Evolutionary conservation across 2,113 vertebrate species (phyloP).

Genomic region (Stegastes partitus): DNA sequence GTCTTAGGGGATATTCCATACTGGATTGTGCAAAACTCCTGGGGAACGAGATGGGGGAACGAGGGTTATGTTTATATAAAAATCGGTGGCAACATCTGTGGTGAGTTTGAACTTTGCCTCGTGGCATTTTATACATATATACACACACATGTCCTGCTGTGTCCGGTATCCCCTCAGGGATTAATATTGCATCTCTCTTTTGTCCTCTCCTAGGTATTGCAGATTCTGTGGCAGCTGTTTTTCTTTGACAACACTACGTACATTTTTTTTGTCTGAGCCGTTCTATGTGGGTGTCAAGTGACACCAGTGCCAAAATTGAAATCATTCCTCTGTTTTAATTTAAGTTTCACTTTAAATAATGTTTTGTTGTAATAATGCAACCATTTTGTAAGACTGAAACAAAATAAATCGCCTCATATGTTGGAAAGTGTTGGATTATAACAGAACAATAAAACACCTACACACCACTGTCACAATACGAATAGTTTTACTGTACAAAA

Average conservation of each 20-base stretch:
- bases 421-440: slow-evolving; percentile 44
- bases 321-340: slow-evolving; percentile 33
- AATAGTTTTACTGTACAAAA: slow-evolving; percentile 63
- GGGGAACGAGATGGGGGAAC: slow-evolving; percentile 91
- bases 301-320: slow-evolving; percentile 27
- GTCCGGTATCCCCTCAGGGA: slow-evolving; percentile 9
- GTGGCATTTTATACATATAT: not conserved
- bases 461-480: slow-evolving; percentile 31
- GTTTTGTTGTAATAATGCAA: slow-evolving; percentile 62
- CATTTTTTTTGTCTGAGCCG: not conserved
- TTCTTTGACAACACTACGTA: slow-evolving; percentile 80
- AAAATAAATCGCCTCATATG: slow-evolving; percentile 60
- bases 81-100: slow-evolving; percentile 90
- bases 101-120: slow-evolving; percentile 78
- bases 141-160: not conserved
- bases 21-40: slow-evolving; percentile 95
- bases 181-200: slow-evolving; percentile 28
- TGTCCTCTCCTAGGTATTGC: slow-evolving; percentile 86
- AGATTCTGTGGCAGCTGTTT: slow-evolving; percentile 87
- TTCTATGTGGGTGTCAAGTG: not conserved
- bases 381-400: slow-evolving; percentile 20
- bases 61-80: slow-evolving; percentile 91
- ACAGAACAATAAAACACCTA: slow-evolving; percentile 20
- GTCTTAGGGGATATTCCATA: slow-evolving; percentile 87
- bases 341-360: slow-evolving; percentile 44